Conservation (phyloP, 2,113 vertebrate genomes). For the Rhizomys pruinosus region DNA sequence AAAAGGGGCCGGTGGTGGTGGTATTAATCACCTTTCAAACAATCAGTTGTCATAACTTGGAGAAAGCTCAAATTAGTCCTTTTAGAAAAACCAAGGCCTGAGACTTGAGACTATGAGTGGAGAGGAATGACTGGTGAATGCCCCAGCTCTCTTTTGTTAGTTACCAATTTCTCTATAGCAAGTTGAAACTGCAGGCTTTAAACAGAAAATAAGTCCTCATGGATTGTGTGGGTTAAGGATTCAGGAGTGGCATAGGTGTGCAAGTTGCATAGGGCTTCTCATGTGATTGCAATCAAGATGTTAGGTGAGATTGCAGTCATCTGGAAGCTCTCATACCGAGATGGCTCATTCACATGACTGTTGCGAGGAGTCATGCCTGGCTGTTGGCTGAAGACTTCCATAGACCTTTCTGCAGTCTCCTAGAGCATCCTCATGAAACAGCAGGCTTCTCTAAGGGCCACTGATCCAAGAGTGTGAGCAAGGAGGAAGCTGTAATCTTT, state of each 20-base stretch:
- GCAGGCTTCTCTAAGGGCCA: background rate
- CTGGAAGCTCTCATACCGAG: background rate
- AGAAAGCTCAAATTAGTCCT: background rate
- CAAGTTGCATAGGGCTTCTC: constrained; percentile 1
- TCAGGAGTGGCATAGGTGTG: background rate
- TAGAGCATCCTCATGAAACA: background rate
- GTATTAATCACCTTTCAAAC: background rate
- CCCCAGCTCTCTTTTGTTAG: background rate
- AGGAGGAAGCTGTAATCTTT: background rate
- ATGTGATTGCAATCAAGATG: background rate
- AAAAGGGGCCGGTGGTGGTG: too few relatives aligned
- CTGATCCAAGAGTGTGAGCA: background rate
- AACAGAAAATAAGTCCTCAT: background rate
- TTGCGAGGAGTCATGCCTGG: background rate
- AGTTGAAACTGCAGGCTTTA: background rate
- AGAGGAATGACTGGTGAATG: background rate
- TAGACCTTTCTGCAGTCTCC: background rate
- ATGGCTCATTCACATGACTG: background rate
- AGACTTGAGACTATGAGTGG: background rate
- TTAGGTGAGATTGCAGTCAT: background rate
- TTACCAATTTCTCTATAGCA: constrained; percentile 11
- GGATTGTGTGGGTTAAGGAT: background rate
- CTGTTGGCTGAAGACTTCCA: background rate
- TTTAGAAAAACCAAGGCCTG: background rate
- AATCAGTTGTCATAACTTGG: background rate